Percentiles rank a stretch among this genome's conserved stretches.
Evolutionary conservation across 2,797 vertebrate genomes (phyloP).

Genomic region (Hippocampus kuda): DNA sequence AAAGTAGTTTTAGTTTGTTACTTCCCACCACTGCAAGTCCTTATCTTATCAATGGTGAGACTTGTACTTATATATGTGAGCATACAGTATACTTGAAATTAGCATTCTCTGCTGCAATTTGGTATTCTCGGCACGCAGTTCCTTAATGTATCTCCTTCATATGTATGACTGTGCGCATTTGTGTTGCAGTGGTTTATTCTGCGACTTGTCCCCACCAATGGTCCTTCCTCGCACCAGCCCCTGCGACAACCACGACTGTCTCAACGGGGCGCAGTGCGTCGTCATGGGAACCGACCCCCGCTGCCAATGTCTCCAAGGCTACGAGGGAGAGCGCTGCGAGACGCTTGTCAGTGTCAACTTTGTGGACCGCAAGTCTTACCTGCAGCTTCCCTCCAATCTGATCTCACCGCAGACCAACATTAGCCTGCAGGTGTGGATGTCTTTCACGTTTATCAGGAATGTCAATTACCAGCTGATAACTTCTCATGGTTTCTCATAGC

Average conservation of each 20-base stretch:
- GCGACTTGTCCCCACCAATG: slow-evolving; percentile 90
- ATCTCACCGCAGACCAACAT: slow-evolving; percentile 84
- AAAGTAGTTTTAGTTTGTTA: no score
- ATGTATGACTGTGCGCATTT: neutral
- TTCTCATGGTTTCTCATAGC: neutral
- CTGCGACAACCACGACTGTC: slow-evolving; percentile 90
- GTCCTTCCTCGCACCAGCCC: slow-evolving; percentile 93
- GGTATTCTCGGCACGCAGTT: no score
- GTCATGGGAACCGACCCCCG: slow-evolving; percentile 75
- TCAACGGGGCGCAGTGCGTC: slow-evolving; percentile 90
- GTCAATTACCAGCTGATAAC: neutral
- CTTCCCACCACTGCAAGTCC: no score
- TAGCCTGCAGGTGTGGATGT: slow-evolving; percentile 77
- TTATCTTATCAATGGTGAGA: no score
- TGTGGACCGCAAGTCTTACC: slow-evolving; percentile 84
- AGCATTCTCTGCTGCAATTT: neutral
- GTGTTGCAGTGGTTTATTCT: slow-evolving; percentile 82
- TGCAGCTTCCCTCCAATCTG: slow-evolving; percentile 83
- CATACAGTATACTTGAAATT: neutral
- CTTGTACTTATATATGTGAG: no score
- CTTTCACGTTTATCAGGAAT: neutral
- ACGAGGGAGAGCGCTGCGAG: slow-evolving; percentile 86
- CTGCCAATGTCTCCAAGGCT: slow-evolving; percentile 90
- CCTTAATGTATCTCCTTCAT: neutral
- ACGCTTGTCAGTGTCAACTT: slow-evolving; percentile 91